phyloP scores from a whole-genome alignment of 2,113 vertebrate species.

The Pygoscelis antarcticus region DNA sequence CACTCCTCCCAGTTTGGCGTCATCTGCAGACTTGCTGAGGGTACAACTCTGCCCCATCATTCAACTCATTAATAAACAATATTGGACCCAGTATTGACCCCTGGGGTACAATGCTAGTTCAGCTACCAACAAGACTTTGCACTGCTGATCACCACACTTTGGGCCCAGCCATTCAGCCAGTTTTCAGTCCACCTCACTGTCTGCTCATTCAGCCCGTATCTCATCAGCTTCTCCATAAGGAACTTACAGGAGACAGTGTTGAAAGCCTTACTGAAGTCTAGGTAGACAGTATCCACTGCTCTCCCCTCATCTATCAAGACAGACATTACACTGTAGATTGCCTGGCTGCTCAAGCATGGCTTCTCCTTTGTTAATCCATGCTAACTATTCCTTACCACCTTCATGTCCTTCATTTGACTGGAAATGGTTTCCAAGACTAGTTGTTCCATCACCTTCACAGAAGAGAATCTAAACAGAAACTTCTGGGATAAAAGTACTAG shows the following conservation, averaged over 20 bases:
- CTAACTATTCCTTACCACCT: neutral
- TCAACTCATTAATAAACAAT: neutral
- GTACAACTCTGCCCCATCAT: neutral
- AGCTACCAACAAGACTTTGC: neutral
- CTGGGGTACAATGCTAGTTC: neutral
- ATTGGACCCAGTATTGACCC: neutral
- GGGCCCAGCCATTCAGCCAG: neutral
- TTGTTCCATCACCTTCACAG: neutral
- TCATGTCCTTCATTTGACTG: neutral
- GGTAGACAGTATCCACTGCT: neutral
- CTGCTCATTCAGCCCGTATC: neutral
- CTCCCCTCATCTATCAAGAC: neutral
- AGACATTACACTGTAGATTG: neutral
- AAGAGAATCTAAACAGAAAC: neutral
- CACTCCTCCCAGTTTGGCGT: neutral
- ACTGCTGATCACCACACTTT: no score
- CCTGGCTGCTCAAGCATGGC: neutral
- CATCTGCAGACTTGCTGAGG: neutral
- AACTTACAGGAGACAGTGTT: rapidly evolving
- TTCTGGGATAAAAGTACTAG: neutral
- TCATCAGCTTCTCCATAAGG: neutral
- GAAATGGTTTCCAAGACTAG: neutral
- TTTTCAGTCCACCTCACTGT: neutral
- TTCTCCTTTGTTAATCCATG: neutral
- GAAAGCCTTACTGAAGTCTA: neutral